phyloP scores from a whole-genome alignment of 2,113 vertebrate genomes.

The Nothobranchius kuhntae region DNA sequence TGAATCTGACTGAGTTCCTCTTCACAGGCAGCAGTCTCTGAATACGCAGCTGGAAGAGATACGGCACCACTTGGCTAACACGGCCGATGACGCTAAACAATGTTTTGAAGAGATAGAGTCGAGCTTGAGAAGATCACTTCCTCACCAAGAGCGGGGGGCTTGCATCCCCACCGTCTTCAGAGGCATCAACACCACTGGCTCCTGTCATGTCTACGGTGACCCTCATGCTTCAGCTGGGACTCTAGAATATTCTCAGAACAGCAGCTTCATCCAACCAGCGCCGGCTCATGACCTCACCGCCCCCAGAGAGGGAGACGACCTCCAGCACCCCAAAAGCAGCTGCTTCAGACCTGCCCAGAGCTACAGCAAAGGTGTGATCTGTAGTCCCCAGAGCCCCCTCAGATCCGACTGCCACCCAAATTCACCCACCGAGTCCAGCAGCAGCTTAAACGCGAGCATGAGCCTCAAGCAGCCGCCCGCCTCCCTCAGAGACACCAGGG shows the following conservation, averaged over 20 bases:
- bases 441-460: constrained; percentile 89
- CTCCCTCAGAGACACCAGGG: constrained; percentile 84
- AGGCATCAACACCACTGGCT: constrained; percentile 86
- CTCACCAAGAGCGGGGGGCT: constrained; percentile 77
- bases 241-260: constrained; percentile 76
- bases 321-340: constrained; percentile 68
- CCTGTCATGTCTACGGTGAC: constrained; percentile 87
- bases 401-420: constrained; percentile 97
- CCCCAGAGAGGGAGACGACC: constrained; percentile 72
- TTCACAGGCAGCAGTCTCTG: constrained; percentile 46
- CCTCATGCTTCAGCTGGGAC: constrained; percentile 79
- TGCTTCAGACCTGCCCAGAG: constrained; percentile 76
- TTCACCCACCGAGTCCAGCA: constrained; percentile 95
- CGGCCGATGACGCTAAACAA: constrained; percentile 74
- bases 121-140: constrained; percentile 42
- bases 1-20: constrained; percentile 16
- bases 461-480: constrained; percentile 78
- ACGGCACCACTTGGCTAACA: constrained; percentile 22
- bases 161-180: constrained; percentile 85
- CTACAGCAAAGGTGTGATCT: constrained; percentile 82
- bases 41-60: constrained; percentile 44
- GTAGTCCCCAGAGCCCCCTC: constrained; percentile 91
- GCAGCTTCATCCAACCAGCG: constrained; percentile 42
- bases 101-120: constrained; percentile 77
- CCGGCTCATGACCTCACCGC: constrained; percentile 28